These are phyloP conservation scores for Triplophysa rosa DNA, from an alignment of 2,113 vertebrate genomes.

Conservation along the genomic window DNA sequence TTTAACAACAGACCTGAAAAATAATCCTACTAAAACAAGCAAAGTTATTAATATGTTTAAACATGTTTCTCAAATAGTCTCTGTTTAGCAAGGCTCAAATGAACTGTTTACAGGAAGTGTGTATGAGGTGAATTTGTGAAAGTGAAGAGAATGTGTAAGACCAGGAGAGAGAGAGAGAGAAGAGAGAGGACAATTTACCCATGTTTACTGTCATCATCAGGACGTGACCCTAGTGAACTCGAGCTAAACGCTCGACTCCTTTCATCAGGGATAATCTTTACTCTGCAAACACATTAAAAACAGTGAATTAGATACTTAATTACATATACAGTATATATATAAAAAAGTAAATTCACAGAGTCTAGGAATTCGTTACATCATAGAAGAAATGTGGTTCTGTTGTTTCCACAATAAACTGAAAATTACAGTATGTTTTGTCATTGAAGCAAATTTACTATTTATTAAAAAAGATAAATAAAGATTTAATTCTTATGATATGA, in stretches of 20 bases:
- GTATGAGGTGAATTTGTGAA: neutral
- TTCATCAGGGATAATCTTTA: constrained; percentile 62
- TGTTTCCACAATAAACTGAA: neutral
- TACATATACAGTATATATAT: neutral
- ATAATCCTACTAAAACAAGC: neutral
- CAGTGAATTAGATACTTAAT: constrained; percentile 14
- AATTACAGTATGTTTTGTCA: too few species aligned
- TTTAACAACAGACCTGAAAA: constrained; percentile 24
- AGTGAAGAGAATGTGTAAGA: neutral
- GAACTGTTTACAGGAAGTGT: constrained; percentile 44
- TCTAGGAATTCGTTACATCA: neutral
- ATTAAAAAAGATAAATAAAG: too few species aligned
- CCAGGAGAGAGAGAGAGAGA: neutral
- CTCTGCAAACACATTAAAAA: constrained; percentile 56
- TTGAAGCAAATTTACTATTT: too few species aligned
- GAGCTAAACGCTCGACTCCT: constrained; percentile 73
- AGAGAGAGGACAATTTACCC: constrained; percentile 64
- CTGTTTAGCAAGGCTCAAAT: neutral
- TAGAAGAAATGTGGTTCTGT: neutral
- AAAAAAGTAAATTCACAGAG: neutral
- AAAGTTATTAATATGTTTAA: neutral
- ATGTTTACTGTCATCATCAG: constrained; percentile 85
- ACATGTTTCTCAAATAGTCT: constrained; percentile 7
- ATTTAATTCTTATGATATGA: too few species aligned
- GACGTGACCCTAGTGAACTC: constrained; percentile 73